phyloP scores from a whole-genome alignment of 2,797 vertebrate species.

The Centroberyx gerrardi region DNA sequence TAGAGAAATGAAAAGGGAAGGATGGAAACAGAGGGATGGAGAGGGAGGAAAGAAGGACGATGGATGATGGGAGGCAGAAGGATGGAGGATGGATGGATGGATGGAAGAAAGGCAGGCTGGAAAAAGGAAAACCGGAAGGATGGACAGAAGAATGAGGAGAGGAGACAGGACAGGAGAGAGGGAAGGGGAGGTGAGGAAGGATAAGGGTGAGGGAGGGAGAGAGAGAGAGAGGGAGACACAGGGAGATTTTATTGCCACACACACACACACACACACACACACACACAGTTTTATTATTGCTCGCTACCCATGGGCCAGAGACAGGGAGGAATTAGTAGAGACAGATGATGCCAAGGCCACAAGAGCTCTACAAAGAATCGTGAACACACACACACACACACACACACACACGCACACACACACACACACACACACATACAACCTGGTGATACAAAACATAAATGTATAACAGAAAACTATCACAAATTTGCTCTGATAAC shows the following conservation, averaged over 20 bases:
- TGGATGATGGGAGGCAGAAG: not conserved
- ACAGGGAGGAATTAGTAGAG: not conserved
- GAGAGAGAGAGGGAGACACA: not conserved
- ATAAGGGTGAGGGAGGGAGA: not conserved
- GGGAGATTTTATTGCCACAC: too few species aligned
- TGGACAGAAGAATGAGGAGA: not conserved
- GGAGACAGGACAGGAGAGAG: not conserved
- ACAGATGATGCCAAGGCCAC: slow-evolving; percentile 1
- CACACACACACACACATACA: not conserved
- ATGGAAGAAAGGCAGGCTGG: not conserved
- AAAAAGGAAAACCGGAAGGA: not conserved
- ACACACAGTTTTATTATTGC: too few species aligned
- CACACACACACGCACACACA: too few species aligned
- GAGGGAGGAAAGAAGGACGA: too few species aligned
- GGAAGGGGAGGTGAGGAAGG: not conserved
- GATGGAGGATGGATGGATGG: too few species aligned
- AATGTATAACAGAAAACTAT: too few species aligned
- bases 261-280: too few species aligned
- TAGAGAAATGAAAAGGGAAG: not conserved
- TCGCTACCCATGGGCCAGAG: not conserved
- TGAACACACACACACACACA: slow-evolving; percentile 1
- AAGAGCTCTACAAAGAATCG: not conserved
- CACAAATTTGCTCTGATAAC: too few species aligned
- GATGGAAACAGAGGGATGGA: not conserved
- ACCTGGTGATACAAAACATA: too few species aligned